Evolutionary conservation across 2,888 invertebrate species (phyloP), one percentile per base, ranked within the genome.

Genomic region (Rhingia rostrata): DNA sequence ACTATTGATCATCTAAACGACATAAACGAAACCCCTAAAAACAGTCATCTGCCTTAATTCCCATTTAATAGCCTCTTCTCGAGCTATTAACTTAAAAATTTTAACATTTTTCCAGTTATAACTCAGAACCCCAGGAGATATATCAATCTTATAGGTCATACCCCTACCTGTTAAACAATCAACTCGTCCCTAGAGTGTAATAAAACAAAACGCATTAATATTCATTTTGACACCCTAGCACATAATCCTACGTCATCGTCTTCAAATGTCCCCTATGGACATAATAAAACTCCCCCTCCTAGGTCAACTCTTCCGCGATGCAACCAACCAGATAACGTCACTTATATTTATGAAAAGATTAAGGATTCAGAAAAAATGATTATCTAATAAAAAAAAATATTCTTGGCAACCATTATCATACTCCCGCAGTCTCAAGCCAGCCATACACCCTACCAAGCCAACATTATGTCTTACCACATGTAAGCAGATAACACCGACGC

Each of bases 261-360:
- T 61, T 47, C 43, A 70, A 61, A 72, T 72, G 60, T 72, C 51
- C 6, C 0, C 37, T 7, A 72, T 64, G 51, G 72, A 64, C 60
- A 12, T 33, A 61, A 22, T 22, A 22, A 22, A 22, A 22, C 22
- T 22, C 22, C 22, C 22, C 43, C 37, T 39, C 60, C 49, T 41
- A 12, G 30, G 12, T 6, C 37, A 58, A 37, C 47, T 32, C 1
- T 51, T 49, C 54, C 39, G 47, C 35, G 82, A 83, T 77, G 72
- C 72, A 67, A 67, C 9, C 30, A n/a, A 41, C 37, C 41, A 58
- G 83, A 83, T 83, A 83, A 61, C 67, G 83, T 83, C 79, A 83
- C 39, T 78, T 73, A 78, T 63, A 79, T 83, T 78, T 83, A 83
- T 83, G 72, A 72, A 67, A 53, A 83, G 56, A 73, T 83, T 72